These are phyloP conservation scores for Morphnarchus princeps DNA, from an alignment of 2,113 vertebrate species.

Conservation along the genomic window DNA sequence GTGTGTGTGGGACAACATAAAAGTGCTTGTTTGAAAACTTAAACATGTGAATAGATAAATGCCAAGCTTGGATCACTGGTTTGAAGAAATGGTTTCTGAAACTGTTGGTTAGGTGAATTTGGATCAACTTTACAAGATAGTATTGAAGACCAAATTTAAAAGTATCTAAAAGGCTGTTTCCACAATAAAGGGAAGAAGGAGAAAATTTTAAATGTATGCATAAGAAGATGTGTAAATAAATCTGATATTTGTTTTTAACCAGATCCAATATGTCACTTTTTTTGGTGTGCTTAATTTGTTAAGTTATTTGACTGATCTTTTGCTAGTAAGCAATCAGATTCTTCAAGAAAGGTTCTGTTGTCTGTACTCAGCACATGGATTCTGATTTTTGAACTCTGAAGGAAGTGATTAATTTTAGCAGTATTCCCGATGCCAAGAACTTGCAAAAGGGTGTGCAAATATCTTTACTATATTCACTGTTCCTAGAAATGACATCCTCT, in stretches of 20 bases:
- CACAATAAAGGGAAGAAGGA: not conserved
- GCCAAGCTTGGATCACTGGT: not conserved
- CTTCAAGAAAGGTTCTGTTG: not conserved
- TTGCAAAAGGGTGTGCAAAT: not conserved
- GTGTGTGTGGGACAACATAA: not conserved
- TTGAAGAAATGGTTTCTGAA: not conserved
- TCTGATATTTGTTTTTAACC: not conserved
- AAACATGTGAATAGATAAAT: not conserved
- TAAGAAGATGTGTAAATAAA: not conserved
- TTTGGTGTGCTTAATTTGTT: not conserved
- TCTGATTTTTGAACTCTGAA: not conserved
- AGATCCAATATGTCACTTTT: not conserved
- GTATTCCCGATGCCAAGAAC: not conserved
- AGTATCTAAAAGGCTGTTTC: not conserved
- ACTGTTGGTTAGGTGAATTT: not conserved
- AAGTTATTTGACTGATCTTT: not conserved
- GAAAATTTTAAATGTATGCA: not conserved
- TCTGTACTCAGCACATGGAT: not conserved
- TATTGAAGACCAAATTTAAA: not conserved
- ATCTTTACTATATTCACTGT: not conserved
- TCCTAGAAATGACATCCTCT: not conserved
- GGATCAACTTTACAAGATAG: not conserved
- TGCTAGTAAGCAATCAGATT: not conserved
- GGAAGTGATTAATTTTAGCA: not conserved
- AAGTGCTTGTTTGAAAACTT: not conserved